phyloP scores from a whole-genome alignment of 2,113 vertebrate genomes.

The Rhadina sibilatrix region DNA sequence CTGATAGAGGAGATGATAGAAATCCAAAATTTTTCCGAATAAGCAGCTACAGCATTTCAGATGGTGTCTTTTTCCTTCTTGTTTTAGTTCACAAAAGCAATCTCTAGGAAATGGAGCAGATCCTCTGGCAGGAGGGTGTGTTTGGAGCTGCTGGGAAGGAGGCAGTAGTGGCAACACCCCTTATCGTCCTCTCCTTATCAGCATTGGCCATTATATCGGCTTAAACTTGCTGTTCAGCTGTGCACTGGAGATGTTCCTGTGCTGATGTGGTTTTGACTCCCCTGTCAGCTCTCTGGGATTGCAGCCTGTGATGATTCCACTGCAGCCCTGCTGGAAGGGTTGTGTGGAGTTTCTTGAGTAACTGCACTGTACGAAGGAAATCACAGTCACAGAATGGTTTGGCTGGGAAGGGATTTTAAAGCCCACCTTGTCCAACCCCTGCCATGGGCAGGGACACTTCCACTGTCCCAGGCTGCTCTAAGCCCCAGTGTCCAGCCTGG shows the following conservation, averaged over 20 bases:
- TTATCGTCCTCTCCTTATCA: not conserved
- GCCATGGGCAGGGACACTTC: not conserved
- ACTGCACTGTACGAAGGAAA: not conserved
- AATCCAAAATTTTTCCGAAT: not conserved
- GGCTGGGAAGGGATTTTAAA: not conserved
- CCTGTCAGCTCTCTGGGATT: not conserved
- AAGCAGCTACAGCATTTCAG: not conserved
- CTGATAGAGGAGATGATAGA: not conserved
- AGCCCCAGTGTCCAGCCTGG: not conserved
- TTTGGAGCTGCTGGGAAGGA: not conserved
- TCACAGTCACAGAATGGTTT: not conserved
- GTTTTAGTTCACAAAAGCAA: not conserved
- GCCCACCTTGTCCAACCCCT: not conserved
- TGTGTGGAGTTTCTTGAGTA: not conserved
- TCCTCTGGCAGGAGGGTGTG: not conserved
- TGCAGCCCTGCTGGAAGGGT: not conserved
- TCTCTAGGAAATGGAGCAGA: not conserved
- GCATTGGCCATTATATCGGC: not conserved
- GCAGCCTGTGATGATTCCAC: not conserved
- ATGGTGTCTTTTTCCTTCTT: not conserved
- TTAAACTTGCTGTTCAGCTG: not conserved
- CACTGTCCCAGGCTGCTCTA: not conserved
- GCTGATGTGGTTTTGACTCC: not conserved
- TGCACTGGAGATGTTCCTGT: rapidly evolving
- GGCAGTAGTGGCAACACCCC: no score